phyloP scores from a whole-genome alignment of 2,113 vertebrate species.

The Felis catus region DNA sequence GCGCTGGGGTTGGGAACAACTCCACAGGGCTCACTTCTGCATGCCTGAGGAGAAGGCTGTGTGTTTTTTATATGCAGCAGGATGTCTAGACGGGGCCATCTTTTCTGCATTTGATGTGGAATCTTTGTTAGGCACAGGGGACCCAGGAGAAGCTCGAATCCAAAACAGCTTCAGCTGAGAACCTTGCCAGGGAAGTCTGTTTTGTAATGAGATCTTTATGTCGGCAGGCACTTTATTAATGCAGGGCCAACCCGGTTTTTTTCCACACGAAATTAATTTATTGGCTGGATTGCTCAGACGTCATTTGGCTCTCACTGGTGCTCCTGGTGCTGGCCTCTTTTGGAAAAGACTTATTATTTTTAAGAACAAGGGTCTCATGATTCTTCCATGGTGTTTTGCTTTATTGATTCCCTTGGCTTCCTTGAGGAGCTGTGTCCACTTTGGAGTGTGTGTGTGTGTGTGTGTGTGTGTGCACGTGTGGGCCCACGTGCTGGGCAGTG shows the following conservation, averaged over 20 bases:
- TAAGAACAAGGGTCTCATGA: slow-evolving; percentile 40
- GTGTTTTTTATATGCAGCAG: not conserved
- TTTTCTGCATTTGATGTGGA: slow-evolving; percentile 57
- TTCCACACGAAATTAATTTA: slow-evolving; percentile 73
- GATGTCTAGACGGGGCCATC: slow-evolving; percentile 64
- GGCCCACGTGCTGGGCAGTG: rapidly evolving
- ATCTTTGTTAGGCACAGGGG: slow-evolving; percentile 57
- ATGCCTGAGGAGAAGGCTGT: not conserved
- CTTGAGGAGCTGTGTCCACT: not conserved
- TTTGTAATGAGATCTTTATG: slow-evolving; percentile 63
- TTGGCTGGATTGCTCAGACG: slow-evolving; percentile 27
- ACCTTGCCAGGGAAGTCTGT: slow-evolving; percentile 58
- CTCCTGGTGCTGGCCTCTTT: not conserved
- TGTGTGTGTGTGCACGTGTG: not conserved
- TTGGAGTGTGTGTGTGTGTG: too few species aligned
- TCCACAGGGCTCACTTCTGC: not conserved
- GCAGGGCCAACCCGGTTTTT: slow-evolving; percentile 11
- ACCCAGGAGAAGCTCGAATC: slow-evolving; percentile 34
- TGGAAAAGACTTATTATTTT: slow-evolving; percentile 52
- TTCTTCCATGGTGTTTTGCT: slow-evolving; percentile 23
- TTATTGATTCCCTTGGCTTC: not conserved
- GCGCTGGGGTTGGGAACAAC: too few species aligned
- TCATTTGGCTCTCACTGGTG: slow-evolving; percentile 42
- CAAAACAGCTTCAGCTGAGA: slow-evolving; percentile 45
- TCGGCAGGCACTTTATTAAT: slow-evolving; percentile 16